These are phyloP conservation scores for Calliphora vomitoria DNA, from an alignment of 2,888 invertebrate species.

Conservation along the genomic window DNA sequence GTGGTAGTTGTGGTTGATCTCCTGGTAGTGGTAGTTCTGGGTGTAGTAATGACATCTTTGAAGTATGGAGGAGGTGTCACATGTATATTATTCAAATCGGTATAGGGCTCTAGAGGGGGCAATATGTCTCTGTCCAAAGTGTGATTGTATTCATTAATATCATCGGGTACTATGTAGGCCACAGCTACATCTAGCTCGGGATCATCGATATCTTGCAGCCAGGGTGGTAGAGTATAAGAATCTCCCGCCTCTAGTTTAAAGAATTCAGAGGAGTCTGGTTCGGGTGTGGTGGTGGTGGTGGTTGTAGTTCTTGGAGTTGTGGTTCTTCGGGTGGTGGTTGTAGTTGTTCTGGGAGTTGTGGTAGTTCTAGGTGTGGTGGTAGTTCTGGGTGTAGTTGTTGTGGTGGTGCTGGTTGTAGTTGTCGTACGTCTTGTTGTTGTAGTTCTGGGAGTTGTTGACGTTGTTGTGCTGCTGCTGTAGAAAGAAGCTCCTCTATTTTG, in stretches of 20 bases:
- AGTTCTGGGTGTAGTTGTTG: not conserved
- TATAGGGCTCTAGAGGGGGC: constrained; percentile 82
- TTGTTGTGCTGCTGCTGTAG: constrained; percentile 74
- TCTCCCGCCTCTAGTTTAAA: constrained; percentile 80
- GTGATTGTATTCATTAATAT: constrained; percentile 82
- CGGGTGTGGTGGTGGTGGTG: constrained; percentile 60
- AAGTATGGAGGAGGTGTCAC: constrained; percentile 77
- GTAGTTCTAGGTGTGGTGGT: constrained; percentile 67
- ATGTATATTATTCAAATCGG: constrained; percentile 79
- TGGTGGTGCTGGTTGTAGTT: constrained; percentile 61
- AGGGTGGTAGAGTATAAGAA: constrained; percentile 81
- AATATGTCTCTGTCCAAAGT: constrained; percentile 79
- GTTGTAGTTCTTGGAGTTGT: constrained; percentile 73
- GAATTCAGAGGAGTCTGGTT: constrained; percentile 77
- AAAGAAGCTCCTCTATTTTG: constrained; percentile 77
- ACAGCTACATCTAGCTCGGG: constrained; percentile 83
- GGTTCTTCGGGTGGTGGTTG: constrained; percentile 70
- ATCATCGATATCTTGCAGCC: constrained; percentile 82
- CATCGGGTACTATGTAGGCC: constrained; percentile 80
- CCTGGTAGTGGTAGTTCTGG: constrained; percentile 73
- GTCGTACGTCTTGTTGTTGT: constrained; percentile 64
- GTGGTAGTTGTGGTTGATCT: no score
- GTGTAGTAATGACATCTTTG: constrained; percentile 47
- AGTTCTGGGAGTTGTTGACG: constrained; percentile 13
- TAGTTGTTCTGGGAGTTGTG: constrained; percentile 64